Percentiles rank a stretch among this genome's conserved stretches.
These are phyloP conservation scores for Acanthosoma haemorrhoidale DNA, from an alignment of 2,888 invertebrate genomes.

Conservation along the genomic window DNA sequence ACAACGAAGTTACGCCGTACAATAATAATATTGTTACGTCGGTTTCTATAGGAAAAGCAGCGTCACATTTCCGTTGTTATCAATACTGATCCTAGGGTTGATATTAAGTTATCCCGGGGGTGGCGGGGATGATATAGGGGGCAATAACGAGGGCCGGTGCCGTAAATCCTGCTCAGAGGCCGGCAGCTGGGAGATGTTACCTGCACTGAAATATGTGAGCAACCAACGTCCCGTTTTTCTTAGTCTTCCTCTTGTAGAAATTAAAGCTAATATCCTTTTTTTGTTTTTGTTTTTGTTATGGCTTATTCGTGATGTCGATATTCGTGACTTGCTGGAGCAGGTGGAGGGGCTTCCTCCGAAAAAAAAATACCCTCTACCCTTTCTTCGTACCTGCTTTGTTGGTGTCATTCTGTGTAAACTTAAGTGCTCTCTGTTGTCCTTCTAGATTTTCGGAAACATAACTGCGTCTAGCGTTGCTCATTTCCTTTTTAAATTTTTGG, in stretches of 20 bases:
- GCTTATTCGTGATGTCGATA: neutral
- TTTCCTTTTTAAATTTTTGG: no score
- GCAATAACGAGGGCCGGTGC: neutral
- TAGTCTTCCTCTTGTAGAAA: neutral
- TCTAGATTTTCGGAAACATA: no score
- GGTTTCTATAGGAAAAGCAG: no score
- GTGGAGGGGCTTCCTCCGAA: neutral
- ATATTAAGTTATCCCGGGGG: no score
- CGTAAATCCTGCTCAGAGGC: neutral
- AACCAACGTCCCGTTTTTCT: neutral
- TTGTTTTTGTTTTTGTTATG: neutral
- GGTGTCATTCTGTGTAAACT: neutral
- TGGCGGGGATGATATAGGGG: no score
- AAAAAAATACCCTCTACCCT: neutral
- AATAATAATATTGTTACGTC: no score
- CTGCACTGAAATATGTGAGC: neutral
- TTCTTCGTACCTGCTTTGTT: neutral
- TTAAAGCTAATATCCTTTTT: constrained; percentile 1
- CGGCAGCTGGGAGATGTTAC: neutral
- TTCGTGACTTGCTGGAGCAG: neutral
- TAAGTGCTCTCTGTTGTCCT: no score
- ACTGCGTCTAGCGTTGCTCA: no score
- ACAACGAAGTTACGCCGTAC: no score
- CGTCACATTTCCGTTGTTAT: no score
- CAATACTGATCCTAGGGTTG: no score